A percentile compares a stretch with the other conserved stretches of the same genome.
Evolutionary conservation across 2,797 vertebrate species (phyloP).

Genomic region (Gallirallus australis): DNA sequence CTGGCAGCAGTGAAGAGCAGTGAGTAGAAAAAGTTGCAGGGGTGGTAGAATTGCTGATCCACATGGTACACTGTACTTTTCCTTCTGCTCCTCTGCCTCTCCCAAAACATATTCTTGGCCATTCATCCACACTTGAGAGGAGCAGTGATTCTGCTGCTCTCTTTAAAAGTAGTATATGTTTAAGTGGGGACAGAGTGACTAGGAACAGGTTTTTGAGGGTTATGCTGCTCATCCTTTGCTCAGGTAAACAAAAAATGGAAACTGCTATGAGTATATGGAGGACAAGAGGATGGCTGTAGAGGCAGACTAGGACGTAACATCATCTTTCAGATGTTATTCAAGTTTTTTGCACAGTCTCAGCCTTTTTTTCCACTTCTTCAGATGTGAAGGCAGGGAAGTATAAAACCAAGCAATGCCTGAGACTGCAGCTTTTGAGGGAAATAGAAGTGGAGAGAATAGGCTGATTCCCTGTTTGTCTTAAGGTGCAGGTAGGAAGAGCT

Average conservation of each 20-base stretch:
- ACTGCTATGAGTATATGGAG: accelerated
- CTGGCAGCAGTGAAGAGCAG: background rate
- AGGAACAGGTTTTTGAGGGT: background rate
- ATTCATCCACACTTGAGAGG: background rate
- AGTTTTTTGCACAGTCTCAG: background rate
- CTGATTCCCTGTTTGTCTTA: background rate
- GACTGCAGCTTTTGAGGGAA: background rate
- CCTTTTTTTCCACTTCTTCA: background rate
- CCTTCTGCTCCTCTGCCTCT: background rate
- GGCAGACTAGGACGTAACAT: background rate
- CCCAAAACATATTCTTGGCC: background rate
- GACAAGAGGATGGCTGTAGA: background rate
- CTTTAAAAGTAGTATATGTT: background rate
- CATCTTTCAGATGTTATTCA: background rate
- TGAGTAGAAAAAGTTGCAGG: background rate
- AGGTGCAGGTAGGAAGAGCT: background rate
- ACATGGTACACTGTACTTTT: accelerated
- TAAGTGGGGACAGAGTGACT: background rate
- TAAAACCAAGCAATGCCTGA: background rate
- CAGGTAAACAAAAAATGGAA: background rate
- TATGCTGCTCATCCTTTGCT: background rate
- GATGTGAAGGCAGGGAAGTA: background rate
- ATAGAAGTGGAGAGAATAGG: background rate
- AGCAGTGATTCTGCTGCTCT: background rate
- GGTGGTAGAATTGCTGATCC: background rate